Base-by-base conservation (phyloP, 1,140 invertebrate genomes). In the Neodiprion virginianus region DNA sequence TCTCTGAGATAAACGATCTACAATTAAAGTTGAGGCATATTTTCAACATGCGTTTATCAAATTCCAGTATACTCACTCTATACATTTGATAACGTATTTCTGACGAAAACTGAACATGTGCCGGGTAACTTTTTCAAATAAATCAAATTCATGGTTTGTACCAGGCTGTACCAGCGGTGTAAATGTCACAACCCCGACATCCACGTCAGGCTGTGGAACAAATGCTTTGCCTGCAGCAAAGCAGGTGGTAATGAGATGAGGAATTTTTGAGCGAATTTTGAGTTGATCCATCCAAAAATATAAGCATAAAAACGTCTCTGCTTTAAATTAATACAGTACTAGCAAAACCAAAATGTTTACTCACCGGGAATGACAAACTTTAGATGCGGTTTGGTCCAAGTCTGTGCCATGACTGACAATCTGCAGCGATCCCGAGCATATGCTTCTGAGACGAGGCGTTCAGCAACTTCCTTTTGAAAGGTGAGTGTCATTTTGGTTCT, bases 391-490 rank as follows among this genome's bases (percentile, higher is more conserved):
- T 94, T 86, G 76, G 97, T 97, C 91, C 96, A 96, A 83, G 96
- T 92, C 87, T 99, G 98, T 82, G 95, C 96, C 94, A 99, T 98
- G 8, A 99, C 90, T 3, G 97, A 99, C 7, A 99, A 86, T 69
- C 97, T 89, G 85, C 96, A 96, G 80, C 98, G 90, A 83, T 96
- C 92, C 12, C 89, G 82, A 67, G 90, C 82, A 53, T 87, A 82
- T 4, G 92, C 88, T 1, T 87, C 86, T 12, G 97, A 96, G 21
- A 94, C 92, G 84, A 99, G 95, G 83, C 98, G 91, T 84, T 98
- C 94, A 1, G 95, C 97, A 1, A 97, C 95, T 91, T 97, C 96
- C 83, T 98, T 95, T 89, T 99, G 99, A 90, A 99, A 99, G 14
- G 98, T 99, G 65, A 99, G 88, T 0, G 97, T 97, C 92, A 99